These are phyloP conservation scores for Prolemur simus DNA, from an alignment of 2,113 vertebrate species.

Conservation along the genomic window DNA sequence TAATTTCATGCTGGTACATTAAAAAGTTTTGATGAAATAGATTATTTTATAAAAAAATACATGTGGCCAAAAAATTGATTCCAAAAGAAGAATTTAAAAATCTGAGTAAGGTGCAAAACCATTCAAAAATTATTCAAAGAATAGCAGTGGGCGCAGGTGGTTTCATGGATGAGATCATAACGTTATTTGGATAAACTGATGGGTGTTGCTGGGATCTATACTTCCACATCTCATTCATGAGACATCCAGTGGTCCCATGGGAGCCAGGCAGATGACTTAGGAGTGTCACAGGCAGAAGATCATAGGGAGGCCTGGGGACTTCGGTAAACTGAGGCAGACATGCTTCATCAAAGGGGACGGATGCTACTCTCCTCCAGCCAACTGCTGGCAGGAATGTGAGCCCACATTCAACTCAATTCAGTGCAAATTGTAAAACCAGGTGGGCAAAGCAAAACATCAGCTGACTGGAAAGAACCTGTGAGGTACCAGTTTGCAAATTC, in stretches of 20 bases:
- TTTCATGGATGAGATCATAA: neutral
- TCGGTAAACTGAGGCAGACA: neutral
- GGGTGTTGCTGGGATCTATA: neutral
- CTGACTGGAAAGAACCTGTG: neutral
- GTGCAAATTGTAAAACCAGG: neutral
- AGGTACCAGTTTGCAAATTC: neutral
- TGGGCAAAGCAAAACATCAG: neutral
- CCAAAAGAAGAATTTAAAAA: neutral
- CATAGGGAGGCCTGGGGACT: neutral
- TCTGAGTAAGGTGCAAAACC: neutral
- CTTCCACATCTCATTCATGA: neutral
- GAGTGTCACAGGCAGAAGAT: accelerated
- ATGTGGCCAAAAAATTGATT: neutral
- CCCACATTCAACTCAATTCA: neutral
- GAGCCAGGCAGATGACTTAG: neutral
- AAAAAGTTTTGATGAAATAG: neutral
- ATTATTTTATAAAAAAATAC: neutral
- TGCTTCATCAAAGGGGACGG: neutral
- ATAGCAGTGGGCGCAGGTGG: neutral
- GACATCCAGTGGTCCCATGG: neutral
- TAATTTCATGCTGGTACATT: neutral
- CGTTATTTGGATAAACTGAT: neutral
- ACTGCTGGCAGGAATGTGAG: neutral
- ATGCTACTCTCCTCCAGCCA: neutral
- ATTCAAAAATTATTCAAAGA: neutral